Evolutionary conservation across 2,888 invertebrate genomes (phyloP).

Genomic region (Hyposoter didymator): DNA sequence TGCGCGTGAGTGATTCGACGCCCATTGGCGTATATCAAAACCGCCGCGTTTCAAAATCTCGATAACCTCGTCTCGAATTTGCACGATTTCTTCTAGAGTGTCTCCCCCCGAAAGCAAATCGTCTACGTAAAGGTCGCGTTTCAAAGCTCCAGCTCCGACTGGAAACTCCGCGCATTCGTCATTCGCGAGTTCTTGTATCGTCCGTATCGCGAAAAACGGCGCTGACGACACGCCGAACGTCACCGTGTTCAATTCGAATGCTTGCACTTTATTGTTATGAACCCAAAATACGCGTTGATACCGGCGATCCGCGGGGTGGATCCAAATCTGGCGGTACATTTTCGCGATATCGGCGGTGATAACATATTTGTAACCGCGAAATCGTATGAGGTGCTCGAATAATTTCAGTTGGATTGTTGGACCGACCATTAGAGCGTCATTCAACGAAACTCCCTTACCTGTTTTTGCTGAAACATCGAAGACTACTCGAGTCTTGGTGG

Average conservation of each 20-base stretch:
- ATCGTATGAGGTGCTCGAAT: conserved; percentile 54
- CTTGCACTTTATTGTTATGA: conserved; percentile 2
- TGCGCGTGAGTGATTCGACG: conserved; percentile 62
- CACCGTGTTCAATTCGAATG: conserved; percentile 57
- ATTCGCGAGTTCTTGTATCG: conserved; percentile 58
- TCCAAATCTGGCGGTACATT: conserved; percentile 60
- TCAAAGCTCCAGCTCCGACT: conserved; percentile 48
- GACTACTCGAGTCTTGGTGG: conserved; percentile 51
- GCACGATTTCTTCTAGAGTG: conserved; percentile 63
- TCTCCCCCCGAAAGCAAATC: conserved; percentile 67
- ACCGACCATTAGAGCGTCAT: conserved; percentile 52
- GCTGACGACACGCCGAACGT: conserved; percentile 62
- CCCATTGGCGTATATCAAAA: conserved; percentile 75
- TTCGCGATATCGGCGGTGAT: conserved; percentile 65
- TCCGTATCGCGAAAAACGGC: conserved; percentile 63
- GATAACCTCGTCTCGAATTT: conserved; percentile 68
- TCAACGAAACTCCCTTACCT: conserved; percentile 41
- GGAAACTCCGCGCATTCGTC: conserved; percentile 66
- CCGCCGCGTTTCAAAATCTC: conserved; percentile 72
- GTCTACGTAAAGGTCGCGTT: conserved; percentile 68
- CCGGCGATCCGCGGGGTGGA: conserved; percentile 53
- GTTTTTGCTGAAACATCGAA: conserved; percentile 57
- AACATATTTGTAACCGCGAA: conserved; percentile 56
- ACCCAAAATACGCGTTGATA: conserved; percentile 62
- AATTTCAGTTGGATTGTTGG: conserved; percentile 60